Percentiles rank a stretch among this genome's conserved stretches.
phyloP scores from a whole-genome alignment of 2,113 vertebrate species.

The Hippocampus barbouri region DNA sequence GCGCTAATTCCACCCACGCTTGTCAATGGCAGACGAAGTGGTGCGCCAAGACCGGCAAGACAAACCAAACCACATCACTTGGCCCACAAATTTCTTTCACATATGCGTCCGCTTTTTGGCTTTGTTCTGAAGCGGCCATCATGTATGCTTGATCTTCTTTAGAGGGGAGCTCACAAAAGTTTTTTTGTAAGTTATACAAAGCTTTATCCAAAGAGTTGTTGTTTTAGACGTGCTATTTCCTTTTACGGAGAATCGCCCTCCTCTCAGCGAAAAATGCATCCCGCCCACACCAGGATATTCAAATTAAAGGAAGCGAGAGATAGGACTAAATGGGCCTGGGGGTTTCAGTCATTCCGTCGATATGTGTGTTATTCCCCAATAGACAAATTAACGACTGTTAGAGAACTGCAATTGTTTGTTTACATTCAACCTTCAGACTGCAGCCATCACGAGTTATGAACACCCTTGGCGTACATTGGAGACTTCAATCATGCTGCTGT shows the following conservation, averaged over 20 bases:
- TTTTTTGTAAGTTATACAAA: conserved; percentile 20
- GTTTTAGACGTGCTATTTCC: background rate
- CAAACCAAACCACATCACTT: conserved; percentile 57
- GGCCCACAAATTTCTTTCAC: conserved; percentile 57
- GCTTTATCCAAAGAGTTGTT: conserved; percentile 1
- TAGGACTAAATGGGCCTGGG: too few species aligned
- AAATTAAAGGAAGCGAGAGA: too few species aligned
- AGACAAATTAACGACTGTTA: too few species aligned
- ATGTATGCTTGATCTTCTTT: conserved; percentile 52
- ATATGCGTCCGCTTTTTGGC: conserved; percentile 56
- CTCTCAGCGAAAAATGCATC: too few species aligned
- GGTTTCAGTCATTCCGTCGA: too few species aligned
- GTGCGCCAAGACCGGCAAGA: conserved; percentile 54
- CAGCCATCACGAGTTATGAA: too few species aligned
- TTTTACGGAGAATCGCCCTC: background rate
- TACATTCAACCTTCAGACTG: too few species aligned
- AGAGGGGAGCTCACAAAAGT: conserved; percentile 29
- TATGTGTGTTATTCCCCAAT: too few species aligned
- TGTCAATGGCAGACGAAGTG: conserved; percentile 62
- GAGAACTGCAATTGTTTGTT: too few species aligned
- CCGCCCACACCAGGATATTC: too few species aligned
- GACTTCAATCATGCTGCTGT: background rate
- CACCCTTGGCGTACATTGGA: background rate
- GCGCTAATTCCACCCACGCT: conserved; percentile 66
- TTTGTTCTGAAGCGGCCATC: conserved; percentile 50